Base-by-base conservation (phyloP, 2,888 invertebrate genomes). In the Gibbula magus region DNA sequence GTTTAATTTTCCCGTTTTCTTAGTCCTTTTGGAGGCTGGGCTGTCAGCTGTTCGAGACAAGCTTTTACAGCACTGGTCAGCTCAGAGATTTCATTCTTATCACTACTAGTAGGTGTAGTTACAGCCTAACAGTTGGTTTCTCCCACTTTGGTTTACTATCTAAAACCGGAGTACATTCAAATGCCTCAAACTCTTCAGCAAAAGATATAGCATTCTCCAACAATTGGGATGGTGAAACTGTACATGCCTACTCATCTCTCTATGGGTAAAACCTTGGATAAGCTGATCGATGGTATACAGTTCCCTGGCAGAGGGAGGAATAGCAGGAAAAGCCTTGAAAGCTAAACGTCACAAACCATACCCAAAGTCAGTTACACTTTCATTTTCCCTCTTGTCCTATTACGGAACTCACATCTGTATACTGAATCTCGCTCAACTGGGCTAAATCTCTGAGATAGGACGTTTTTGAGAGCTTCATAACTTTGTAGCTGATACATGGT, bases 321-420 rank as follows among this genome's bases (percentile, higher is more conserved):
- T 35, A 5, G 52, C 22, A 0, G 84, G 82, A 70, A 75, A 84
- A 20, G 84, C 80, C 29, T 73, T n/a, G 18, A 22, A 13, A 74
- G 75, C 73, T 22, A 84, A 74, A 32, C 80, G 77, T 45, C 83
- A 74, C n/a, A 83, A 56, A 10, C 77, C 52, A 51, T 80, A 80
- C 0, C 81, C 82, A 76, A 79, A 84, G 52, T 82, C 82, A 66
- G 81, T 52, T 13, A 78, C 75, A 70, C 53, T 66, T 75, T 84
- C 84, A 16, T 67, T 22, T 45, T 29, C 61, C 51, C 75, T 73
- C 83, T 78, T 29, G 73, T 67, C 16, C 84, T 76, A 53, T 78
- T 81, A 8, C 80, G 5, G 70, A 84, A 84, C 73, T 84, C 81
- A 78, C 81, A 80, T 13, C 82, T 52, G 39, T 78, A 81, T 13